These are phyloP conservation scores for Pseudomyrmex dendroicus DNA, from an alignment of 1,140 invertebrate genomes.

Conservation along the genomic window DNA sequence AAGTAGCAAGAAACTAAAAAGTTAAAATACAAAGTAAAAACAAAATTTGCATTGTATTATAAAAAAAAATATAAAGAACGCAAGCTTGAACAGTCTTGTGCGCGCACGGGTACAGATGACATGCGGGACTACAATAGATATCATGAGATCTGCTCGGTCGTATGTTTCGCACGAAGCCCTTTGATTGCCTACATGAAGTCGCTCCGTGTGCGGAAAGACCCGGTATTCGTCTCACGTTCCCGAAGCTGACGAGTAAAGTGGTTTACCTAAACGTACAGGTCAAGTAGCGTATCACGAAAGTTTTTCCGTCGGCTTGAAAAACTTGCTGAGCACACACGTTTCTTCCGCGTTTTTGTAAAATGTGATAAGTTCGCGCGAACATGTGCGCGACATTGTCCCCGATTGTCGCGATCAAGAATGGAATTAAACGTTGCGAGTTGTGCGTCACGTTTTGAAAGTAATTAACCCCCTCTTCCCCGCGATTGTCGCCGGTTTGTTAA, in stretches of 20 bases:
- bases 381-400: neutral
- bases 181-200: conserved; percentile 38
- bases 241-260: conserved; percentile 67
- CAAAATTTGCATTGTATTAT: no score
- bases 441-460: neutral
- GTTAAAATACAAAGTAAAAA: no score
- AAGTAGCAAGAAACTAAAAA: neutral
- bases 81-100: no score
- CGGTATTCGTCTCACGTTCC: conserved; percentile 74
- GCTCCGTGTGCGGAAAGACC: neutral
- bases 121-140: neutral
- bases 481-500: conserved; percentile 30
- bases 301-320: conserved; percentile 62
- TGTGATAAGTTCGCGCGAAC: neutral
- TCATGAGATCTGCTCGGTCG: conserved; percentile 1
- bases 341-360: conserved; percentile 23
- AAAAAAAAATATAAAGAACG: neutral
- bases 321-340: conserved; percentile 25
- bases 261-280: conserved; percentile 72
- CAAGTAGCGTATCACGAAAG: conserved; percentile 59
- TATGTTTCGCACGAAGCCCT: conserved; percentile 13
- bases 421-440: conserved; percentile 33
- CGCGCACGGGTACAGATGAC: neutral
- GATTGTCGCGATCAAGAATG: neutral
- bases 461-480: conserved; percentile 7